Evolutionary conservation across 2,888 invertebrate species (phyloP).

Genomic region (Ctenicera cuprea): DNA sequence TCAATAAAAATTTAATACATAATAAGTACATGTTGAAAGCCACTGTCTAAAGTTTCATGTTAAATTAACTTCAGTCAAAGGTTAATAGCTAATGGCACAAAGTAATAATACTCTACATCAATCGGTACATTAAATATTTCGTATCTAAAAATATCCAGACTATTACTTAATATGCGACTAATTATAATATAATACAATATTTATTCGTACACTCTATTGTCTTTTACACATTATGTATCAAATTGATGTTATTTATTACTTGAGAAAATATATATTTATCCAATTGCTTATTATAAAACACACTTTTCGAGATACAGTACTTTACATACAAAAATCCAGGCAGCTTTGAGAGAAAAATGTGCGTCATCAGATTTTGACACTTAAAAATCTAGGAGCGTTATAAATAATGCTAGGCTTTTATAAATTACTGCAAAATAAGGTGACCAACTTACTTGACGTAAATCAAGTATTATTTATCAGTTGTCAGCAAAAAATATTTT

Average conservation of each 20-base stretch:
- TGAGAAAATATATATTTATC: constrained; percentile 31
- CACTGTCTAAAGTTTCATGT: constrained; percentile 36
- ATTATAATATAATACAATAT: constrained; percentile 42
- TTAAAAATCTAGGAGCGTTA: neutral
- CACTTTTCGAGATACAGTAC: neutral
- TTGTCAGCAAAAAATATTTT: neutral
- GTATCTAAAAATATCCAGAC: constrained; percentile 60
- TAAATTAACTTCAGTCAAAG: constrained; percentile 46
- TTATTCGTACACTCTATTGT: constrained; percentile 43
- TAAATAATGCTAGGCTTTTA: neutral
- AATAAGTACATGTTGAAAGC: constrained; percentile 41
- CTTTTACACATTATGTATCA: constrained; percentile 46
- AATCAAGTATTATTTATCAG: too few species aligned
- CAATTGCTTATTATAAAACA: constrained; percentile 16
- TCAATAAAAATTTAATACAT: neutral
- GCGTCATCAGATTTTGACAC: neutral
- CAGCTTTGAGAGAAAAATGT: neutral
- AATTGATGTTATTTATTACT: constrained; percentile 32
- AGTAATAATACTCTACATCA: constrained; percentile 61
- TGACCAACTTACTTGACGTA: too few species aligned
- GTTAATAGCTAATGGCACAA: constrained; percentile 64
- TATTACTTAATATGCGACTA: constrained; percentile 56
- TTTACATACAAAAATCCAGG: constrained; percentile 8
- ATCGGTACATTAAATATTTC: constrained; percentile 53
- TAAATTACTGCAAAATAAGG: too few species aligned